Evolutionary conservation across 2,113 vertebrate species (phyloP), one percentile per base, ranked within the genome.

Genomic region (Podarcis cretensis): DNA sequence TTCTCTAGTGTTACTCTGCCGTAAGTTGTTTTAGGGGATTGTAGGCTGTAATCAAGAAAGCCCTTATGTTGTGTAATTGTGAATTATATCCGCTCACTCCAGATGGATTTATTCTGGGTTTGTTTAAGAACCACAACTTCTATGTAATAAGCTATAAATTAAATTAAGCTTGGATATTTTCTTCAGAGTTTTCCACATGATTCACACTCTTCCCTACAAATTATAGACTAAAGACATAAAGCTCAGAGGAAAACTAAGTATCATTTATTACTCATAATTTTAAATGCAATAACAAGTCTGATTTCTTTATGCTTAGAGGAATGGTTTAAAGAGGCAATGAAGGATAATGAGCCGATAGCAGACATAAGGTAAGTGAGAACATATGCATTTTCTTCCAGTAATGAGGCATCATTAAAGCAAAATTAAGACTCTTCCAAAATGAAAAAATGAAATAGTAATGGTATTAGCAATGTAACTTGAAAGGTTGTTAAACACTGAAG

Each of bases 341-440:
- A 90, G 81, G 43, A 43, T 92, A 95, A 93, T 81, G 43, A 93
- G n/a, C 66, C 89, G 89, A 82, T 84, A 91, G 87, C 30, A 91
- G 57, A 79, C 30, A 73, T 80, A 77, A 86, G 91, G 43, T 90
- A 86, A 94, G 69, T 89, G 89, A 92, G 93, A 96, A 93, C 93
- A 92, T 86, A 91, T 86, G 88, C 43, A 88, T 87, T 86, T 90
- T 81, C 21, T 90, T 89, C 12, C 59, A 88, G 59, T 85, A 91
- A 86, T 37, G 78, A 65, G 30, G 8, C 83, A 87, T 94, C 78
- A 57, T 89, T 91, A 86, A 90, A 91, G 25, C 66, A 76, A 89
- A 93, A 90, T 73, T 27, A 88, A 85, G 48, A 6, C 10, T 27
- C n/a, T 59, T 63, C 71, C 71, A 85, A 57, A 85, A 57, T 85